phyloP scores from a whole-genome alignment of 2,888 invertebrate species.

The Molanna angustata region DNA sequence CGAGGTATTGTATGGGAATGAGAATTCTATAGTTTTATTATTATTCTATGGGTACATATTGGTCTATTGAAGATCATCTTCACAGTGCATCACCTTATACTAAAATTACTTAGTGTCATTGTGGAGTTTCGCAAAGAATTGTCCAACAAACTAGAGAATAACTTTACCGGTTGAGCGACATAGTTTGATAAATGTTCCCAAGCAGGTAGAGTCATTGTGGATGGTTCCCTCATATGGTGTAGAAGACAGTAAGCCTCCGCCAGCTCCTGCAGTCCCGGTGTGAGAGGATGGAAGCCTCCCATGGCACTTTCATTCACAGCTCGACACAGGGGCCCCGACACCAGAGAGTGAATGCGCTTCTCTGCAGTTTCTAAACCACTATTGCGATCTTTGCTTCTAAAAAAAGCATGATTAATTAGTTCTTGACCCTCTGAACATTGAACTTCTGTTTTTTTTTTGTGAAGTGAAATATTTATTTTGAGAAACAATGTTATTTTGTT shows the following conservation, averaged over 20 bases:
- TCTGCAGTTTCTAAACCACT: slow-evolving; percentile 62
- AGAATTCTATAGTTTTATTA: too few species aligned
- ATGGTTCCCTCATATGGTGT: slow-evolving; percentile 38
- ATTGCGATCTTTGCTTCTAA: slow-evolving; percentile 43
- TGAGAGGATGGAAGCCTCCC: slow-evolving; percentile 45
- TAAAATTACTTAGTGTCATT: too few species aligned
- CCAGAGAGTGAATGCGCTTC: slow-evolving; percentile 62
- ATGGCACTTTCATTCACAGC: slow-evolving; percentile 68
- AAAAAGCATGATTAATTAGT: background rate
- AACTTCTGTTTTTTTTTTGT: background rate
- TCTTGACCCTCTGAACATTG: background rate
- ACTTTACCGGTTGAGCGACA: too few species aligned
- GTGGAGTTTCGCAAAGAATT: too few species aligned
- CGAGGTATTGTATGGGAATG: too few species aligned
- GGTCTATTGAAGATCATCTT: too few species aligned
- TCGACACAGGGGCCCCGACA: slow-evolving; percentile 49
- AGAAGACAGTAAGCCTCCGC: slow-evolving; percentile 78
- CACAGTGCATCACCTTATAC: too few species aligned
- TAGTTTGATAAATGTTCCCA: slow-evolving; percentile 21
- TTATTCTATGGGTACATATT: too few species aligned
- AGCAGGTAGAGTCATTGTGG: slow-evolving; percentile 51
- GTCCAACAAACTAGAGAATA: too few species aligned
- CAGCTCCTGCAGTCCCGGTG: slow-evolving; percentile 69
- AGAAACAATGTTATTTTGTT: too few species aligned
- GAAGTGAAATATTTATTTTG: too few species aligned